Percentiles rank a stretch among this genome's conserved stretches.
Conservation (phyloP, 1,140 invertebrate genomes). For the Potamilus streckersoni region DNA sequence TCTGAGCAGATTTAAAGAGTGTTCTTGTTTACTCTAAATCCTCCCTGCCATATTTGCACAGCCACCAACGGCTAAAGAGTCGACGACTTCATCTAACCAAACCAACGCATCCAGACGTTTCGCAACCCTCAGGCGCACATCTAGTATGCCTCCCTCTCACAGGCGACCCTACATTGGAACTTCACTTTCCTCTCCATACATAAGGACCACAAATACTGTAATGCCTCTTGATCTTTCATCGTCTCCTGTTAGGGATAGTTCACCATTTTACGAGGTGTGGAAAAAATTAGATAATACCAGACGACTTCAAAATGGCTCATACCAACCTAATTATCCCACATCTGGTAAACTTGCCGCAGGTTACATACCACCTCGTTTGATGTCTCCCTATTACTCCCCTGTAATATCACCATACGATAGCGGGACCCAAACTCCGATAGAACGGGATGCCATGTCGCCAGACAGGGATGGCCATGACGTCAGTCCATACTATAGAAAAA, state of each 20-base stretch:
- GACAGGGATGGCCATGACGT: too few relatives aligned
- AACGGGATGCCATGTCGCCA: too few relatives aligned
- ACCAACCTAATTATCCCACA: conserved; percentile 22
- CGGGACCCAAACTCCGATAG: too few relatives aligned
- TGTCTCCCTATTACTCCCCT: too few relatives aligned
- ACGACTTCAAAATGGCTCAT: conserved; percentile 4
- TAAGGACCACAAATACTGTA: conserved; percentile 8
- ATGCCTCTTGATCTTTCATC: conserved; percentile 14
- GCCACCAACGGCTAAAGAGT: too few relatives aligned
- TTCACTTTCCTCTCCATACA: conserved; percentile 15
- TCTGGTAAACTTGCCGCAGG: not conserved
- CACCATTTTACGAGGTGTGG: conserved; percentile 16
- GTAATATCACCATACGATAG: too few relatives aligned
- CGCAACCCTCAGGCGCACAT: conserved; percentile 8
- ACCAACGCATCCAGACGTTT: conserved; percentile 10
- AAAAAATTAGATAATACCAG: conserved; percentile 12
- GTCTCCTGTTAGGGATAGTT: conserved; percentile 15
- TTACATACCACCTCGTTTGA: too few relatives aligned
- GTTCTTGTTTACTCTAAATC: too few relatives aligned
- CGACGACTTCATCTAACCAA: too few relatives aligned
- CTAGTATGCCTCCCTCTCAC: conserved; percentile 11
- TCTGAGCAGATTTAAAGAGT: too few relatives aligned
- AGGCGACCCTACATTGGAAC: conserved; percentile 14
- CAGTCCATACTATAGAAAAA: conserved; percentile 5
- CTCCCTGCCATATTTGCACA: too few relatives aligned